Evolutionary conservation across 2,113 vertebrate genomes (phyloP).

Genomic region (Oophaga pumilio): DNA sequence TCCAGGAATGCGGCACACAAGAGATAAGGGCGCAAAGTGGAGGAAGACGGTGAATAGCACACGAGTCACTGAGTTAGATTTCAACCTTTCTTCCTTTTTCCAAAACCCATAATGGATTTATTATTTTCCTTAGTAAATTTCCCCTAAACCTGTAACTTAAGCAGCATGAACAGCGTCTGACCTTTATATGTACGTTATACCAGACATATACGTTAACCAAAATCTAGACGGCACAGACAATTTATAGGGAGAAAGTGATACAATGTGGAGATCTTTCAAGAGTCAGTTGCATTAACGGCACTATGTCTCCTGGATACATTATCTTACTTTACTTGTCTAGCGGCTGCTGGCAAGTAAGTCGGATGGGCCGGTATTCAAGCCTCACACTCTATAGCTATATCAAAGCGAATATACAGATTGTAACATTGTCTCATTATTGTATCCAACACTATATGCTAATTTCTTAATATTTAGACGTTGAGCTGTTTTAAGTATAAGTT

Average conservation of each 20-base stretch:
- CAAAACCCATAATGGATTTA: background rate
- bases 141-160: constrained; percentile 24
- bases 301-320: background rate
- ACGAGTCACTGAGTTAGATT: too few relatives aligned
- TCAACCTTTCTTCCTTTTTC: background rate
- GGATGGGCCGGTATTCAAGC: background rate
- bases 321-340: background rate
- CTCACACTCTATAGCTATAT: background rate
- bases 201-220: background rate
- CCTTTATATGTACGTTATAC: background rate
- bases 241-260: constrained; percentile 16
- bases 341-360: background rate
- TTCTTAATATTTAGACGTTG: background rate
- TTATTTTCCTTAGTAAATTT: background rate
- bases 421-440: background rate
- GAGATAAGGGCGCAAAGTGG: background rate
- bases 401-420: background rate
- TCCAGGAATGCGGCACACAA: background rate
- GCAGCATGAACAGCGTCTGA: background rate
- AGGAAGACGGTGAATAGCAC: background rate
- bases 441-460: background rate
- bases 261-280: background rate
- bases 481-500: background rate
- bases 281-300: background rate
- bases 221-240: background rate